Percentiles rank a stretch among this genome's conserved stretches.
These are phyloP conservation scores for Dasyornis broadbenti DNA, from an alignment of 2,113 vertebrate genomes.

Conservation along the genomic window DNA sequence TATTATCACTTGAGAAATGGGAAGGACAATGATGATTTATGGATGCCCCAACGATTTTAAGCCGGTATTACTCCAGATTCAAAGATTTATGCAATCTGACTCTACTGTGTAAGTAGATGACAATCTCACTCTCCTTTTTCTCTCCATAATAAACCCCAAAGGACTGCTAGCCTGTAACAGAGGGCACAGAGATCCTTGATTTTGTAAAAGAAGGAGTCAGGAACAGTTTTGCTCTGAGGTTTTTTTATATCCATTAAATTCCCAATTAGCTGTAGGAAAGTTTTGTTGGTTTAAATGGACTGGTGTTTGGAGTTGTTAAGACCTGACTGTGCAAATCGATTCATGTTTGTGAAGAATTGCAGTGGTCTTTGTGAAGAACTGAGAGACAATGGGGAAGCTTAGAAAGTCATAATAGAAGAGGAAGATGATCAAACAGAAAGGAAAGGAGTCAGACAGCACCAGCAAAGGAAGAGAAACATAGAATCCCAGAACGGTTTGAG, in stretches of 20 bases:
- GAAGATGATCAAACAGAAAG: neutral
- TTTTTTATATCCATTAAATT: neutral
- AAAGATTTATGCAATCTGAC: neutral
- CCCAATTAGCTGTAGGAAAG: neutral
- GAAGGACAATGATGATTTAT: conserved; percentile 1
- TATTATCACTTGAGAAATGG: conserved; percentile 42
- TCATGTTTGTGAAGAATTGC: neutral
- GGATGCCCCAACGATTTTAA: neutral
- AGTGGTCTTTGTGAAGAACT: neutral
- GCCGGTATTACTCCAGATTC: neutral
- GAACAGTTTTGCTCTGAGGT: neutral
- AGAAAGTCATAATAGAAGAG: neutral
- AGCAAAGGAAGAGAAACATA: neutral
- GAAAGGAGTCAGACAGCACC: neutral
- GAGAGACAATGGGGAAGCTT: neutral
- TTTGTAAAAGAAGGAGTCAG: neutral
- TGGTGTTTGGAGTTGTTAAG: neutral
- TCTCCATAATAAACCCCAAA: neutral
- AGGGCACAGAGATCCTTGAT: neutral
- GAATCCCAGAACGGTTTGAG: neutral
- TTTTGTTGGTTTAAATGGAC: neutral
- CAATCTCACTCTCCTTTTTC: neutral
- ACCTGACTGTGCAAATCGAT: neutral
- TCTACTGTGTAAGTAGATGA: neutral
- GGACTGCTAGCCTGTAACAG: neutral